These are phyloP conservation scores for Phocides pigmalion DNA, from an alignment of 1,140 invertebrate genomes.

Conservation along the genomic window DNA sequence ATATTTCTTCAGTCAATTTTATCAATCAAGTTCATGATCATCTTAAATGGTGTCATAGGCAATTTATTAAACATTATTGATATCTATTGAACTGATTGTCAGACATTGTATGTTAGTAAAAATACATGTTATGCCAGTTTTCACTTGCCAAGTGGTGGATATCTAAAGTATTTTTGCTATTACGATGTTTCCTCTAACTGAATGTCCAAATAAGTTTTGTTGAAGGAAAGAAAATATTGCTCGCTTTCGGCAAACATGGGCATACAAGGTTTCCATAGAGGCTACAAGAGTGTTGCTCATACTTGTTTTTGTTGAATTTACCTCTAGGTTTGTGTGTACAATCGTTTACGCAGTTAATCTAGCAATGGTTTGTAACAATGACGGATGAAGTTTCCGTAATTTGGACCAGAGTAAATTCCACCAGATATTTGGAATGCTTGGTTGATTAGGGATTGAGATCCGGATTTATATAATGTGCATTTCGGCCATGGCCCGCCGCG, in stretches of 20 bases:
- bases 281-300: conserved; percentile 14
- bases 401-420: neutral
- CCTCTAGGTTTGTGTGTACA: neutral
- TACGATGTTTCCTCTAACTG: conserved; percentile 1
- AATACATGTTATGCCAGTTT: neutral
- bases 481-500: neutral
- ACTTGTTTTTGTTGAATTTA: neutral
- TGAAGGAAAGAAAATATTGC: conserved; percentile 11
- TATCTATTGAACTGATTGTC: neutral
- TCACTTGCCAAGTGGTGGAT: neutral
- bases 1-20: too few species aligned
- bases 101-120: neutral
- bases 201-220: conserved; percentile 4
- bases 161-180: too few species aligned
- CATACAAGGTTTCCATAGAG: conserved; percentile 13
- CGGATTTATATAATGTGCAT: neutral
- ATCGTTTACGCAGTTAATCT: neutral
- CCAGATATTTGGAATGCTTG: neutral
- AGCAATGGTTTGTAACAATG: neutral
- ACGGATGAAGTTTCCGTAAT: too few species aligned
- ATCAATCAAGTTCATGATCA: neutral
- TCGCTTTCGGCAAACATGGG: conserved; percentile 1
- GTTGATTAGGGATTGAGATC: neutral
- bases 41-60: neutral
- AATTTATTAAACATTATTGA: conserved; percentile 1